phyloP scores from a whole-genome alignment of 2,113 vertebrate genomes.

The Etheostoma cragini region DNA sequence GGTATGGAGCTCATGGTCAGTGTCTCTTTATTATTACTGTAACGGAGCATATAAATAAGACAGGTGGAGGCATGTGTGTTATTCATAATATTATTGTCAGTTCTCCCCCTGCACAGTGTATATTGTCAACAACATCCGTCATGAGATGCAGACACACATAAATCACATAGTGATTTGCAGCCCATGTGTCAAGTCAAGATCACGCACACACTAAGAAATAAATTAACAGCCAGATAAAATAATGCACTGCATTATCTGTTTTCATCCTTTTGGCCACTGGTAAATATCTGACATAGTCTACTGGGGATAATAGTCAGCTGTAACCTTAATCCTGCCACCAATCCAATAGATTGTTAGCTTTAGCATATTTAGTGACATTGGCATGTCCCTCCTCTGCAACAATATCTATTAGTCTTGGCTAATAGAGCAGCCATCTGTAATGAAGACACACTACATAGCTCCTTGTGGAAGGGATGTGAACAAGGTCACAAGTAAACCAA shows the following conservation, averaged over 20 bases:
- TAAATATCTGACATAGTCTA: conserved; percentile 46
- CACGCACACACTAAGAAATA: conserved; percentile 22
- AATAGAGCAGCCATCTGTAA: conserved; percentile 69
- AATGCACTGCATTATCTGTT: conserved; percentile 16
- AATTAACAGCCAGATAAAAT: conserved; percentile 42
- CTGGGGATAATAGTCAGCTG: conserved; percentile 12
- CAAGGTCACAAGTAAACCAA: conserved; percentile 63
- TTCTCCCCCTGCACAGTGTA: conserved; percentile 25
- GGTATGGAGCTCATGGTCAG: conserved; percentile 14
- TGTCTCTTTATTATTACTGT: conserved; percentile 26
- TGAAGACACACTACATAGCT: conserved; percentile 61
- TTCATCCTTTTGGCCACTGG: conserved; percentile 10
- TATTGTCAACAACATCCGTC: not conserved
- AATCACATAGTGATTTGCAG: not conserved
- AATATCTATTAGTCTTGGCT: conserved; percentile 63
- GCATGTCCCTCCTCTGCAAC: conserved; percentile 62
- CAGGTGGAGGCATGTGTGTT: conserved; percentile 21
- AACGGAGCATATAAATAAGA: conserved; percentile 45
- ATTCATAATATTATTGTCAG: conserved; percentile 42
- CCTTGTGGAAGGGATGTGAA: conserved; percentile 61
- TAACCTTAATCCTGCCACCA: conserved; percentile 47
- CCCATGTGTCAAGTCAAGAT: conserved; percentile 24
- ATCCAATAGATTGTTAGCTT: conserved; percentile 53
- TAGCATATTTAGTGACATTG: conserved; percentile 62
- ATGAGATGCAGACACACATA: not conserved